Conservation (phyloP, 2,888 invertebrate genomes). For the Carpatolechia fugitivella region DNA sequence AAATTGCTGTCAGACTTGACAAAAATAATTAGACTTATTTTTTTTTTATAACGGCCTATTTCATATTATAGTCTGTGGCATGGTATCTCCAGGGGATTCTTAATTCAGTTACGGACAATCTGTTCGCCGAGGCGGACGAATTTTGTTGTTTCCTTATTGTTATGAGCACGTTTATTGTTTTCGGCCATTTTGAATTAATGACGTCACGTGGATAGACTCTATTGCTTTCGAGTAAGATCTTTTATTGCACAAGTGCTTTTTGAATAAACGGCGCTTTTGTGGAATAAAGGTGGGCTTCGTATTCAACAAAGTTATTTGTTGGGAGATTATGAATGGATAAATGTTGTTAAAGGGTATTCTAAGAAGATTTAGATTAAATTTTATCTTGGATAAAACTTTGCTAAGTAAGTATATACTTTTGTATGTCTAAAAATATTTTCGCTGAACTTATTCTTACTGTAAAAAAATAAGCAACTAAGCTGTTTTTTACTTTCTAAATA, state of each 20-base stretch:
- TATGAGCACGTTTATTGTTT: slow-evolving; percentile 7
- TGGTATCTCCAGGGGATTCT: slow-evolving; percentile 31
- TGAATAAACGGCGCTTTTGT: neutral
- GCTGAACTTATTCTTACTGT: too few relatives aligned
- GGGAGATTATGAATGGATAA: neutral
- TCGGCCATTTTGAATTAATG: neutral
- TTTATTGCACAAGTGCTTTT: neutral
- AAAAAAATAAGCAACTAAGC: too few relatives aligned
- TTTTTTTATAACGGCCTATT: too few relatives aligned
- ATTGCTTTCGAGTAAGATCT: neutral
- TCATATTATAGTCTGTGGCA: neutral
- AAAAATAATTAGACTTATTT: too few relatives aligned
- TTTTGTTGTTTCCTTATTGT: slow-evolving; percentile 11
- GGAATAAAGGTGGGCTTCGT: neutral
- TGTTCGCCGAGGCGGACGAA: slow-evolving; percentile 14
- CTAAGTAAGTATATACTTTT: too few relatives aligned
- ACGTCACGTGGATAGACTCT: neutral
- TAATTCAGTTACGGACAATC: slow-evolving; percentile 42
- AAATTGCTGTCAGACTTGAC: too few relatives aligned
- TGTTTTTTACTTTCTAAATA: too few relatives aligned
- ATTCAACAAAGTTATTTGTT: neutral
- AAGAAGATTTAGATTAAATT: too few relatives aligned
- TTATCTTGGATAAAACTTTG: too few relatives aligned
- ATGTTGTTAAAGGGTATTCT: too few relatives aligned
- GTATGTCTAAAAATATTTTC: too few relatives aligned